These are phyloP conservation scores for Linepithema humile DNA, from an alignment of 1,140 invertebrate species.

Conservation along the genomic window DNA sequence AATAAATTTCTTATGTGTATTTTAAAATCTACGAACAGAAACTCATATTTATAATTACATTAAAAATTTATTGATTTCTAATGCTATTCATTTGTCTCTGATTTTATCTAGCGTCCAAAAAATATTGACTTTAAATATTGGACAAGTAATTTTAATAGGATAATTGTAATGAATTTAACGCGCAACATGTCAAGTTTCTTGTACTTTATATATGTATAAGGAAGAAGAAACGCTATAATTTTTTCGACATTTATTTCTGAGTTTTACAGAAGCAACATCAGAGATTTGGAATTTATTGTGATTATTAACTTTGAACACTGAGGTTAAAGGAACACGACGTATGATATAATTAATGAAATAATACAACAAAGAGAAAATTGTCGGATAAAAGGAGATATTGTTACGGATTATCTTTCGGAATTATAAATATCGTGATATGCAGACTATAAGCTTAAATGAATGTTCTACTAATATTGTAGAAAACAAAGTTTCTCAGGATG, in stretches of 20 bases:
- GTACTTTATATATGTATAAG: neutral
- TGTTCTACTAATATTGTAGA: slow-evolving; percentile 44
- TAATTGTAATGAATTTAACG: slow-evolving; percentile 9
- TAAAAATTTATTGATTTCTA: neutral
- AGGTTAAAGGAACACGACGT: neutral
- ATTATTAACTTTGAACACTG: neutral
- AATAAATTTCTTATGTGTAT: neutral
- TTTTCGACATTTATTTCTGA: neutral
- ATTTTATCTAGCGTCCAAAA: neutral
- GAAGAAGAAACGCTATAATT: neutral
- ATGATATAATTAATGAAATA: slow-evolving; percentile 17
- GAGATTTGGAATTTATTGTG: neutral
- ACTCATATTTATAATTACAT: neutral
- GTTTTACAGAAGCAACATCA: neutral
- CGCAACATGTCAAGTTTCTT: slow-evolving; percentile 2
- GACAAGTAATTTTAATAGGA: slow-evolving; percentile 17
- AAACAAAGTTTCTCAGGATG: slow-evolving; percentile 5
- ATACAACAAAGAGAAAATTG: slow-evolving; percentile 15
- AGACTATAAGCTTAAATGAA: slow-evolving; percentile 58
- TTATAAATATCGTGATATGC: slow-evolving; percentile 69
- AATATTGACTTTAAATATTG: neutral
- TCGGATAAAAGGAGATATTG: neutral
- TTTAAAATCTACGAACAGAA: neutral
- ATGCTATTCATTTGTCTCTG: neutral
- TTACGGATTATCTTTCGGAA: slow-evolving; percentile 12